Evolutionary conservation across 2,888 invertebrate species (phyloP), one percentile per base, ranked within the genome.

Genomic region (Slavum lentiscoides): DNA sequence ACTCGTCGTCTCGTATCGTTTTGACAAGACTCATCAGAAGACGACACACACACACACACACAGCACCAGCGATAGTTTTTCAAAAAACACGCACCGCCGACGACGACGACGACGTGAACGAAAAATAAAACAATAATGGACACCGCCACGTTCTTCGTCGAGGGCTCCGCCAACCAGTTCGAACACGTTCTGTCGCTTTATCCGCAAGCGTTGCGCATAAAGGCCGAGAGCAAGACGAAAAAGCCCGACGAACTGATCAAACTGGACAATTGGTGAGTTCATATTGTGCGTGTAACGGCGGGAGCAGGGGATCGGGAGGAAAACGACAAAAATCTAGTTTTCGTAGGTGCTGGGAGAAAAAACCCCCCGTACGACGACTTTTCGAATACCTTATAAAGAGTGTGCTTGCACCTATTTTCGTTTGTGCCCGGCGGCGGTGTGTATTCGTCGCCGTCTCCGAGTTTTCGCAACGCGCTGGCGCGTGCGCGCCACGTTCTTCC

Each of bases 241-340:
- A 96, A 94, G 89, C 94, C 96, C 82, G 96, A 96, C 88, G 96
- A 96, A 88, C 91, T 96, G 86, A 92, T 96, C 88, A 95, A 96
- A 89, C 90, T 96, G 89, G 96, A 96, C 89, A 93, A 94, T 88
- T 96, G 96, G 96, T 95, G 89, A 94, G 94, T 84, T 17, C 82
- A 55, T 55, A n/a, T 37, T 5, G 13, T 49, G 17, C 23, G 5
- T 13, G 1, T 6, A 3, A 49, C 13, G 13, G 11, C 0, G 49
- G 49, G 49, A 11, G 49, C 5, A 49, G 13, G 11, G 49, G 49
- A 49, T 49, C 15, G 9, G 11, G 43, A 9, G 9, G 39, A 39
- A 11, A 9, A 49, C 49, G 13, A 49, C 7, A 49, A 49, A 11
- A 3, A 49, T 15, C 49, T 49, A 1, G 4, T 43, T 43, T 43